Conservation (phyloP, 2,888 invertebrate species). For the Ochropleura plecta region DNA sequence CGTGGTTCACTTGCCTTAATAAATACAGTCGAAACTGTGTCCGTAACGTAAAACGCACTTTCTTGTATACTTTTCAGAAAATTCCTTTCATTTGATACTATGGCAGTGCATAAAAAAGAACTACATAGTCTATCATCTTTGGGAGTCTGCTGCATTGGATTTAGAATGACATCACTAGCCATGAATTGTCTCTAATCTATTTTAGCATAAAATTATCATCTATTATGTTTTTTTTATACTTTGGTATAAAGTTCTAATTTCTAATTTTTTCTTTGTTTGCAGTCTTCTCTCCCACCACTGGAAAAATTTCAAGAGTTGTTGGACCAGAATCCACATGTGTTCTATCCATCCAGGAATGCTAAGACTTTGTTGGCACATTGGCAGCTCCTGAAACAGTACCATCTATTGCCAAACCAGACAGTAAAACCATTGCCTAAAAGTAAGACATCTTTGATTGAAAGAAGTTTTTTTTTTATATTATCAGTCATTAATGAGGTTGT, state of each 20-base stretch:
- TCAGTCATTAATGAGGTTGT: neutral
- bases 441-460: slow-evolving; percentile 52
- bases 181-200: neutral
- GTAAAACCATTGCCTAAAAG: slow-evolving; percentile 91
- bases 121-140: too few relatives aligned
- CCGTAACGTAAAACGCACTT: too few relatives aligned
- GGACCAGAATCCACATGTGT: slow-evolving; percentile 95
- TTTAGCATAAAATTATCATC: neutral
- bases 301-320: slow-evolving; percentile 96
- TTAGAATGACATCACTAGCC: neutral
- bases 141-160: too few relatives aligned
- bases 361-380: slow-evolving; percentile 97
- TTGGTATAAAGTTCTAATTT: neutral
- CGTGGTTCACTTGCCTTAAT: too few relatives aligned
- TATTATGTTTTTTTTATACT: too few relatives aligned
- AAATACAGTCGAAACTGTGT: too few relatives aligned
- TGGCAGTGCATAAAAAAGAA: too few relatives aligned
- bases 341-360: slow-evolving; percentile 96
- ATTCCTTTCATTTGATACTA: too few relatives aligned
- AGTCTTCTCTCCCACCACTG: slow-evolving; percentile 93
- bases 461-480: neutral
- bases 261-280: slow-evolving; percentile 59
- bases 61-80: too few relatives aligned
- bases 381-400: slow-evolving; percentile 97
- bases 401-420: slow-evolving; percentile 96